Evolutionary conservation across 2,888 invertebrate species (phyloP).

Genomic region (Scaptomyza reducta): DNA sequence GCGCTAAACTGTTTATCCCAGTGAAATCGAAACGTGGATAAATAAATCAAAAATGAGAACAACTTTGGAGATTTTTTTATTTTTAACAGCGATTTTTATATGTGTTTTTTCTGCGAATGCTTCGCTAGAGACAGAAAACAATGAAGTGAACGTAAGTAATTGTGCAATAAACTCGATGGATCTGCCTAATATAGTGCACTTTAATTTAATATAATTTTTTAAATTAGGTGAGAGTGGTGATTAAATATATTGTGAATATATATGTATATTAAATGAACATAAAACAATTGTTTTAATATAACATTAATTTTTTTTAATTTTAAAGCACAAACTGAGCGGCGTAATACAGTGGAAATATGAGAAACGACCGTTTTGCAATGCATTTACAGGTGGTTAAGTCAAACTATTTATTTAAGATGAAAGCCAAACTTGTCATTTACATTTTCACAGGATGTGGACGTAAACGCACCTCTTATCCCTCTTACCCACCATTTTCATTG

Average conservation of each 20-base stretch:
- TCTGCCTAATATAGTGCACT: neutral
- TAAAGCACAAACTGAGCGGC: conserved; percentile 81
- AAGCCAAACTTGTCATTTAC: no score
- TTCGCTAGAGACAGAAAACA: conserved; percentile 64
- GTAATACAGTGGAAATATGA: conserved; percentile 85
- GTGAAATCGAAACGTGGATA: conserved; percentile 1
- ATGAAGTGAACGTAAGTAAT: conserved; percentile 79
- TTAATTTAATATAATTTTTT: no score
- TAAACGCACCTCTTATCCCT: conserved; percentile 86
- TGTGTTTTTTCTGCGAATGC: conserved; percentile 59
- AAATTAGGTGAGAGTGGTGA: neutral
- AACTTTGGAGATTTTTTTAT: conserved; percentile 45
- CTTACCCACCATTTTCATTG: conserved; percentile 77
- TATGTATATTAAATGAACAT: no score
- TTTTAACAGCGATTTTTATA: conserved; percentile 47
- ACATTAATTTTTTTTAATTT: neutral
- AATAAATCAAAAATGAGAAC: conserved; percentile 49
- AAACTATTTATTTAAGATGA: neutral
- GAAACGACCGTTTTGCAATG: conserved; percentile 94
- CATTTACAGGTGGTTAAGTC: conserved; percentile 89
- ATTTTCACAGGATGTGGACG: conserved; percentile 88
- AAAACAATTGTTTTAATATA: no score
- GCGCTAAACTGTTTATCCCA: conserved; percentile 29
- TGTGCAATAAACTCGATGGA: neutral
- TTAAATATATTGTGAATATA: no score